These are phyloP conservation scores for Neoscelio sp. DNA, from an alignment of 2,888 invertebrate genomes.

Conservation along the genomic window DNA sequence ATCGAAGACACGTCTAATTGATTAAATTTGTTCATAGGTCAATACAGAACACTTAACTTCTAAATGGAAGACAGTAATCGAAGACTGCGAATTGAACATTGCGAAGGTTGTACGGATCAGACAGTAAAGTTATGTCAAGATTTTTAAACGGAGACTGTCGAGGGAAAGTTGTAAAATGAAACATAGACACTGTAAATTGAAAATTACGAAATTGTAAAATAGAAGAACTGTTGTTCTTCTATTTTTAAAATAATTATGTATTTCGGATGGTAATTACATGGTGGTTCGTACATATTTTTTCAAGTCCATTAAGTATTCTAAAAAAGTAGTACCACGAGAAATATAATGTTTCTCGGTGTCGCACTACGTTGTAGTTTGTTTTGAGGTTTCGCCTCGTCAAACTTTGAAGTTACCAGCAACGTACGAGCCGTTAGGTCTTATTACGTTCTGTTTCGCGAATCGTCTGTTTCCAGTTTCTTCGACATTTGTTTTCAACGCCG, in stretches of 20 bases:
- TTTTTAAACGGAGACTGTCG: too few relatives aligned
- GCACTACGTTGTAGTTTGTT: slow-evolving; percentile 33
- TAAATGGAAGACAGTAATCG: too few relatives aligned
- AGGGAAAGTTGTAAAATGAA: too few relatives aligned
- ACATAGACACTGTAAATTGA: too few relatives aligned
- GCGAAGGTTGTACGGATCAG: too few relatives aligned
- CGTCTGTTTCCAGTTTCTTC: slow-evolving; percentile 49
- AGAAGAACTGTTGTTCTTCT: too few relatives aligned
- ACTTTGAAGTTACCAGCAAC: slow-evolving; percentile 45
- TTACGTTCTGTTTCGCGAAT: slow-evolving; percentile 52
- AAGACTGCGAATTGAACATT: too few relatives aligned
- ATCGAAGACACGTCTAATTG: too few relatives aligned
- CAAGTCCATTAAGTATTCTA: slow-evolving; percentile 15
- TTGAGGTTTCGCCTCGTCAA: slow-evolving; percentile 56
- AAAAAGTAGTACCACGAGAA: slow-evolving; percentile 20
- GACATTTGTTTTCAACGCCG: slow-evolving; percentile 24
- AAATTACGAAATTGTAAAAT: too few relatives aligned
- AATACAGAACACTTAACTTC: too few relatives aligned
- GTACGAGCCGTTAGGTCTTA: slow-evolving; percentile 58
- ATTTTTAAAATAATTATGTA: slow-evolving; percentile 6
- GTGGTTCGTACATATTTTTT: slow-evolving; percentile 4
- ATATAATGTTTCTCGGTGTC: slow-evolving; percentile 21
- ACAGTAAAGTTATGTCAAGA: too few relatives aligned
- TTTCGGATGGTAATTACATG: slow-evolving; percentile 6
- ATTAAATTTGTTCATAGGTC: too few relatives aligned